Evolutionary conservation across 2,113 vertebrate species (phyloP).

Genomic region (Turnix velox): DNA sequence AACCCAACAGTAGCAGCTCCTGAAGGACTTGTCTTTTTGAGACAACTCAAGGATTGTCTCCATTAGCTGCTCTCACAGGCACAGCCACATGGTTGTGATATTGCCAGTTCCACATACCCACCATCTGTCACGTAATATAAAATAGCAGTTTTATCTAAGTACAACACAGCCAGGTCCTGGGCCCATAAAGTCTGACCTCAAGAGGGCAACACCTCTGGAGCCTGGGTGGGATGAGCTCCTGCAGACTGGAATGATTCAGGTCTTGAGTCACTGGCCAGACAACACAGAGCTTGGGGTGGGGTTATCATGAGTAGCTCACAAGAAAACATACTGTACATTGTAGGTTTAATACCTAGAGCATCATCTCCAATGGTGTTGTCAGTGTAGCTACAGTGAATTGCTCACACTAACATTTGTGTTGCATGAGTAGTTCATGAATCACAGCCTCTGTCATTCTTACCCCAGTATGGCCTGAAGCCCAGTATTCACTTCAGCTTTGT

Average conservation of each 20-base stretch:
- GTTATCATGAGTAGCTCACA: rapidly evolving
- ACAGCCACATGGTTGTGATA: neutral
- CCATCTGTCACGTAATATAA: neutral
- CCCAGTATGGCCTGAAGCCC: neutral
- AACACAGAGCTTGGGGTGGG: neutral
- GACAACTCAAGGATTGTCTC: neutral
- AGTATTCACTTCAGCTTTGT: neutral
- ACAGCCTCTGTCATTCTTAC: neutral
- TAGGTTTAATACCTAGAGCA: neutral
- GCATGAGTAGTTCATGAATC: neutral
- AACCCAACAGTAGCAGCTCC: neutral
- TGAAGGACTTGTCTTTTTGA: neutral
- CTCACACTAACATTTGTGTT: neutral
- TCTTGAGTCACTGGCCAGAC: neutral
- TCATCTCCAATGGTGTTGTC: neutral
- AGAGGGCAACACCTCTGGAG: neutral
- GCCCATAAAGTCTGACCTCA: neutral
- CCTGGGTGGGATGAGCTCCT: neutral
- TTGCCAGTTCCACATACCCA: neutral
- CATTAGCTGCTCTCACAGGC: neutral
- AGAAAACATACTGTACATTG: neutral
- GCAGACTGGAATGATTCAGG: neutral
- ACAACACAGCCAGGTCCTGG: neutral
- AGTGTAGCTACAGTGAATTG: neutral
- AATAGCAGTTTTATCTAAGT: neutral